Evolutionary conservation across 2,113 vertebrate species (phyloP).

Genomic region (Paraplagusia blochii): DNA sequence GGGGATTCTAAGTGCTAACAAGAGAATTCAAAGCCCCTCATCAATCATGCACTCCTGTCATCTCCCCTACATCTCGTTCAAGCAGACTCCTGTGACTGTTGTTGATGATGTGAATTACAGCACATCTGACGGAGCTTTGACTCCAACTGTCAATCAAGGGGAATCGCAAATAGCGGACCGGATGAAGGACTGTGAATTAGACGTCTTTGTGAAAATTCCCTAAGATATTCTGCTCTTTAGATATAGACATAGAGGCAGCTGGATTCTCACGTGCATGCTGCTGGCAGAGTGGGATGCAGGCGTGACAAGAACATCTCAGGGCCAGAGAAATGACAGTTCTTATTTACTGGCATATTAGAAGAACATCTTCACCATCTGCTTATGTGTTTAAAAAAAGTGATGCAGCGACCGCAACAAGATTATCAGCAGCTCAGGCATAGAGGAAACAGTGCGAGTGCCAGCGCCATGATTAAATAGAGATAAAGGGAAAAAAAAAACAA

Average conservation of each 20-base stretch:
- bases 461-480: conserved; percentile 6
- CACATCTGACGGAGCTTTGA: not conserved
- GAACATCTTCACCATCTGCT: conserved; percentile 25
- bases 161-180: conserved; percentile 1
- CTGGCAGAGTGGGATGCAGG: not conserved
- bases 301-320: conserved; percentile 26
- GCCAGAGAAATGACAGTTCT: conserved; percentile 12
- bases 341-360: conserved; percentile 49
- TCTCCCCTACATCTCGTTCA: conserved; percentile 10
- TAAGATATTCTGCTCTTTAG: too few relatives aligned
- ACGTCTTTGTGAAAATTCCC: not conserved
- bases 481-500: too few relatives aligned
- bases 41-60: not conserved
- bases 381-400: conserved; percentile 14
- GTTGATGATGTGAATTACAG: conserved; percentile 1
- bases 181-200: not conserved
- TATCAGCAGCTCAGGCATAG: conserved; percentile 30
- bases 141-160: conserved; percentile 1
- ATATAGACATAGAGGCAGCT: not conserved
- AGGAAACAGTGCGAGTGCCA: not conserved
- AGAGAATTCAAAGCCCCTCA: not conserved
- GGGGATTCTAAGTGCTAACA: not conserved
- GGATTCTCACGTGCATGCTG: not conserved
- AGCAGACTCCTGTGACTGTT: conserved; percentile 7
- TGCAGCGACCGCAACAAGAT: conserved; percentile 16